Conservation (phyloP, 2,113 vertebrate species). For the Nansenia antarctica region DNA sequence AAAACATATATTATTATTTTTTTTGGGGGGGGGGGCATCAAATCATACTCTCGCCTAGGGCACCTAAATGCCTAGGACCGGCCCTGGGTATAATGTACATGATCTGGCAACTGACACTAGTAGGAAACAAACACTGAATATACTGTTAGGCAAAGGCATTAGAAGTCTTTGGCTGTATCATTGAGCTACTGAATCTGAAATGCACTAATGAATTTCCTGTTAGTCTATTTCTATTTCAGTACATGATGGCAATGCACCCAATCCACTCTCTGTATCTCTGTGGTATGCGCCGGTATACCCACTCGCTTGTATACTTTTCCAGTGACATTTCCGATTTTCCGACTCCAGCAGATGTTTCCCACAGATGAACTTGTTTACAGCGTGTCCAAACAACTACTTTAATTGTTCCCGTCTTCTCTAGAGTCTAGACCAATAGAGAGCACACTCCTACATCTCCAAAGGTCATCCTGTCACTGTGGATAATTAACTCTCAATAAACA, state of each 20-base stretch:
- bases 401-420: conserved; percentile 29
- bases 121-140: too few species aligned
- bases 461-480: conserved; percentile 3
- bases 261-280: neutral
- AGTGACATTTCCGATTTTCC: conserved; percentile 19
- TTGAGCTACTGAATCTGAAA: neutral
- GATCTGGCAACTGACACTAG: too few species aligned
- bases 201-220: neutral
- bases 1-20: neutral
- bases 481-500: neutral
- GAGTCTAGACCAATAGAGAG: neutral
- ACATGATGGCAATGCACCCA: neutral
- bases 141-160: neutral
- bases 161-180: neutral
- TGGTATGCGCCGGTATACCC: neutral
- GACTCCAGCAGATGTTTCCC: conserved; percentile 11
- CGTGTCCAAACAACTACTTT: conserved; percentile 22
- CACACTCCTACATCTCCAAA: conserved; percentile 4
- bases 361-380: conserved; percentile 22
- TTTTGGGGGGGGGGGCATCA: too few species aligned
- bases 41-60: too few species aligned
- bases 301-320: conserved; percentile 5
- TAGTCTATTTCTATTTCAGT: too few species aligned
- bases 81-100: too few species aligned
- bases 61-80: too few species aligned